phyloP scores from a whole-genome alignment of 92 coral and sea anemone genomes.

The Epizoanthus fatuus region DNA sequence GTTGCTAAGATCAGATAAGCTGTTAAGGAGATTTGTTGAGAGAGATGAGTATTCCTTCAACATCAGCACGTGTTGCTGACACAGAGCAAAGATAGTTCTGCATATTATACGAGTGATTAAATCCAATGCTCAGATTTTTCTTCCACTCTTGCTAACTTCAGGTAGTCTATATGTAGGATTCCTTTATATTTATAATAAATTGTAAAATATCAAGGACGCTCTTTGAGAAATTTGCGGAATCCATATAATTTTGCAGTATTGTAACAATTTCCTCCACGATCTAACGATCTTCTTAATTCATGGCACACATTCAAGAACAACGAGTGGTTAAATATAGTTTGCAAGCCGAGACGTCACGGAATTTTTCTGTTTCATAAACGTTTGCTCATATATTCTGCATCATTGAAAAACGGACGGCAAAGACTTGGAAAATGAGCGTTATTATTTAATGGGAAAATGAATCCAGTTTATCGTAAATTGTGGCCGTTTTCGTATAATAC shows the following conservation, averaged over 20 bases:
- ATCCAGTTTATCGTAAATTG: slow-evolving; percentile 31
- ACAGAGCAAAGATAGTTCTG: no score
- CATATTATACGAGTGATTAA: no score
- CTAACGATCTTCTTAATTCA: not conserved
- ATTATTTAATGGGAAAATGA: slow-evolving; percentile 18
- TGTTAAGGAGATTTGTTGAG: slow-evolving; percentile 6
- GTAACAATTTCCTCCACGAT: slow-evolving; percentile 35
- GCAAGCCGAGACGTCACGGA: no score
- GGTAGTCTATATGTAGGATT: no score
- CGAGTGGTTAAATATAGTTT: no score
- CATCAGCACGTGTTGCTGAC: no score
- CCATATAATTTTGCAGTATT: slow-evolving; percentile 6
- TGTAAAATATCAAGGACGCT: not conserved
- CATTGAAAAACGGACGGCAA: not conserved
- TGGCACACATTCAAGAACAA: no score
- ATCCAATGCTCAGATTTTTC: no score
- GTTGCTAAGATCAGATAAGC: not conserved
- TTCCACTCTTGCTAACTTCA: no score
- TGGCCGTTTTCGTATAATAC: slow-evolving; percentile 25
- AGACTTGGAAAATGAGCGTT: not conserved
- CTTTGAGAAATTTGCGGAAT: not conserved
- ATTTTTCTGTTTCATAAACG: no score
- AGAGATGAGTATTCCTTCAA: not conserved
- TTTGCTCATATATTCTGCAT: no score
- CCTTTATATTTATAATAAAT: no score